These are phyloP conservation scores for Cromileptes altivelis DNA, from an alignment of 2,113 vertebrate genomes.

Conservation along the genomic window DNA sequence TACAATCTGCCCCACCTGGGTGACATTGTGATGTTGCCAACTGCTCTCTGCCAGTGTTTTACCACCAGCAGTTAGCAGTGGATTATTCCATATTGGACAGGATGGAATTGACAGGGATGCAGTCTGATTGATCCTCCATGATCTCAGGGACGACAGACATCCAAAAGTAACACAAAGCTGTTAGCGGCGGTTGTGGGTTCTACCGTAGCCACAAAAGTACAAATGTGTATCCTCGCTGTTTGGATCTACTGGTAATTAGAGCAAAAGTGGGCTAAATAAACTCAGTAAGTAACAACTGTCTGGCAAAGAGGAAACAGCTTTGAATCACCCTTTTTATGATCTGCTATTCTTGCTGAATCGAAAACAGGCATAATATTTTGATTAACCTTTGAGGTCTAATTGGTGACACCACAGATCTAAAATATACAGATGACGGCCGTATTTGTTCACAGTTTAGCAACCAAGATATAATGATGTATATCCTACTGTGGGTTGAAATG, in stretches of 20 bases:
- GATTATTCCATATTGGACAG: too few relatives aligned
- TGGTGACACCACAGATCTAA: not conserved
- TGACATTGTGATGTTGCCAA: too few relatives aligned
- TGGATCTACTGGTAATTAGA: not conserved
- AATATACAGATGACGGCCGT: not conserved
- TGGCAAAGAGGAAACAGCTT: conserved; percentile 16
- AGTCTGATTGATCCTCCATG: too few relatives aligned
- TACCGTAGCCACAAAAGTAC: conserved; percentile 5
- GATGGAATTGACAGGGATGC: too few relatives aligned
- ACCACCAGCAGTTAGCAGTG: too few relatives aligned
- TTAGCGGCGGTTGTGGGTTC: not conserved
- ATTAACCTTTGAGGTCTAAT: not conserved
- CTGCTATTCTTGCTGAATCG: not conserved
- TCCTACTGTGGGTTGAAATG: not conserved
- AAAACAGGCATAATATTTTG: not conserved
- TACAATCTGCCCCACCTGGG: too few relatives aligned
- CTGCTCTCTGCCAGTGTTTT: too few relatives aligned
- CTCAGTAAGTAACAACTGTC: not conserved
- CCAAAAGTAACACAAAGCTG: not conserved
- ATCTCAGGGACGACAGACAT: too few relatives aligned
- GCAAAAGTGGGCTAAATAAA: not conserved
- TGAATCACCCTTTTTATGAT: not conserved
- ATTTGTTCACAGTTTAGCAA: not conserved
- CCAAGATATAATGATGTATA: not conserved
- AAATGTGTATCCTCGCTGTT: conserved; percentile 9